These are phyloP conservation scores for Pomatostomus ruficeps DNA, from an alignment of 2,113 vertebrate genomes.

Conservation along the genomic window DNA sequence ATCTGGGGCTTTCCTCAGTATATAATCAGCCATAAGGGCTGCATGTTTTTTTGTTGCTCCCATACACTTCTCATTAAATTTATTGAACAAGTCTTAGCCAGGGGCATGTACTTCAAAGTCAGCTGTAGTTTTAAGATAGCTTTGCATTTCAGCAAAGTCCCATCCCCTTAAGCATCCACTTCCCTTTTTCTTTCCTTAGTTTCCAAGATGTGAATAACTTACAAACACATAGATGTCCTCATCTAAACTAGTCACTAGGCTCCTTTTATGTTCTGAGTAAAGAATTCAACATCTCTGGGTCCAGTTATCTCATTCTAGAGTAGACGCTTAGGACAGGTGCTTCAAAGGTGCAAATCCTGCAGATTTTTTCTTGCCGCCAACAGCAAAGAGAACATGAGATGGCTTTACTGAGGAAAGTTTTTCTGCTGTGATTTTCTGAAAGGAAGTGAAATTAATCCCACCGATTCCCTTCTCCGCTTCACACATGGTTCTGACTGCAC, in stretches of 20 bases:
- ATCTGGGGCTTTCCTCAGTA: neutral
- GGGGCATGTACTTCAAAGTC: neutral
- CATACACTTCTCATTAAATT: neutral
- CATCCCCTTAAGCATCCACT: neutral
- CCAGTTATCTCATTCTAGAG: neutral
- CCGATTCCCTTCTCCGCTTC: neutral
- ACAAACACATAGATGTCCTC: conserved; percentile 32
- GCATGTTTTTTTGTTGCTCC: neutral
- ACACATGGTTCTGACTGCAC: neutral
- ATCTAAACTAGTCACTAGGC: neutral
- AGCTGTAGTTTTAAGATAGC: neutral
- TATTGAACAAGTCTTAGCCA: neutral
- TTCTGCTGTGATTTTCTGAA: neutral
- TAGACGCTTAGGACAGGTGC: neutral
- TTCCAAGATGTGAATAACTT: neutral
- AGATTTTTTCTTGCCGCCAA: neutral
- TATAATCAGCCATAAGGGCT: neutral
- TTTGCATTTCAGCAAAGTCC: neutral
- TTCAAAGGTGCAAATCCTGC: neutral
- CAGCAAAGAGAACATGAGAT: neutral
- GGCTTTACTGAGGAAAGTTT: neutral
- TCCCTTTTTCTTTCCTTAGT: neutral
- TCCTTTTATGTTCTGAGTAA: neutral
- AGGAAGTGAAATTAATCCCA: neutral
- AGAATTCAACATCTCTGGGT: neutral